Evolutionary conservation across 1,140 invertebrate species (phyloP), one percentile per base, ranked within the genome.

Genomic region (Muscidifurax raptorellus): DNA sequence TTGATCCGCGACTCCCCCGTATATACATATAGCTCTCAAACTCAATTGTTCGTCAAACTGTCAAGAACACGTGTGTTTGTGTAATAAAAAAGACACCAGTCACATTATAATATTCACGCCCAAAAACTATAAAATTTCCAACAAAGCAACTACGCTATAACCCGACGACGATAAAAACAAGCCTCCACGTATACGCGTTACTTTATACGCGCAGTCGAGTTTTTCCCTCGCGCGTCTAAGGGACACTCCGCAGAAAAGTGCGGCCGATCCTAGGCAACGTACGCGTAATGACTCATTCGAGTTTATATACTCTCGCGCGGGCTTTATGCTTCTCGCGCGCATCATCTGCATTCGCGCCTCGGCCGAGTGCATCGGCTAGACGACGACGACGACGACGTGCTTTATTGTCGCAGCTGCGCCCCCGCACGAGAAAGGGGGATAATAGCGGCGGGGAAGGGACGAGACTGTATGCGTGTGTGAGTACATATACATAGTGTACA

Each of bases 331-430:
- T 47, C 44, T 59, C 15, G 30, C 71, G 30, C 71, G 40, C n/a
- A 47, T 76, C 74, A 76, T 76, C 36, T 76, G 47, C 44, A 52
- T 77, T 77, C 75, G 75, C 75, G 75, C 47, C 71, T 47, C 32
- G 32, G 12, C 27, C 47, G 75, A 77, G 44, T 77, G 44, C 75
- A 77, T 30, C 32, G 30, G n/a, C 40, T 59, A 59, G 22, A 40
- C 40, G n/a, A 40, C 74, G 30, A 36, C 71, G 32, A 76, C 40
- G 40, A 28, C 52, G 80, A 52, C 52, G 75, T 78, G 76, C 40
- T 84, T 84, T 84, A 78, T 84, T 77, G 75, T 77, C 67, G 32
- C 52, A 84, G 74, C 74, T 72, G 40, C 22, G 59, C 44, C 7
- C n/a, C 52, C 67, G 67, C 10, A 12, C 6, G 67, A 28, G 28